A percentile compares a stretch with the other conserved stretches of the same genome.
Evolutionary conservation across 2,797 vertebrate genomes (phyloP).

Genomic region (Brotula barbata): DNA sequence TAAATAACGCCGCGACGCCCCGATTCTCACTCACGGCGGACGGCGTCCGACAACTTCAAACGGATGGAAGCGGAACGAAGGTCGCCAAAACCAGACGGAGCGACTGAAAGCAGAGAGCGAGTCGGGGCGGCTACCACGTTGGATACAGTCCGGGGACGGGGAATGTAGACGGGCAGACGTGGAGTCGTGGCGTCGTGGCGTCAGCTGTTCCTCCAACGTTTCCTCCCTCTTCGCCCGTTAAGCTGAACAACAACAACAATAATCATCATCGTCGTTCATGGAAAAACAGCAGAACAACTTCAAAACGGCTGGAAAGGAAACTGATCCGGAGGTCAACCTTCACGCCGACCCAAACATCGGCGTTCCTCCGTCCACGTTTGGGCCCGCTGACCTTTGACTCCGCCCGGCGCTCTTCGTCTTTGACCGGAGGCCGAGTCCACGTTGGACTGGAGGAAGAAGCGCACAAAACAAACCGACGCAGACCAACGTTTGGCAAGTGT

Average conservation of each 20-base stretch:
- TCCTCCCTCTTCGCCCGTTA: conserved; percentile 44
- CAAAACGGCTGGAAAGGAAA: conserved; percentile 30
- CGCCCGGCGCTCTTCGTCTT: too few relatives aligned
- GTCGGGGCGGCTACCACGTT: too few relatives aligned
- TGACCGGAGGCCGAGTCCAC: not conserved
- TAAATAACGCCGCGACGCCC: conserved; percentile 67
- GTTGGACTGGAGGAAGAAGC: conserved; percentile 27
- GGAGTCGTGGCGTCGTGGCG: conserved; percentile 6
- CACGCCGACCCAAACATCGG: conserved; percentile 9
- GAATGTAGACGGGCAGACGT: conserved; percentile 57
- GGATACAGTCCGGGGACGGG: too few relatives aligned
- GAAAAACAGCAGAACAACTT: conserved; percentile 34
- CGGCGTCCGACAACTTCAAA: conserved; percentile 47
- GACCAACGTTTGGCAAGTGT: conserved; percentile 58
- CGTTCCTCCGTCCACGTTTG: too few relatives aligned
- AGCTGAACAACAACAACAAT: conserved; percentile 27
- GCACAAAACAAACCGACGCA: conserved; percentile 8
- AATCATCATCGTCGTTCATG: conserved; percentile 20
- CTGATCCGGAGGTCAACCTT: conserved; percentile 33
- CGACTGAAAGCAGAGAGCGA: too few relatives aligned
- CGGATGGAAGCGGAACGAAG: conserved; percentile 56
- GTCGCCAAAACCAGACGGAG: too few relatives aligned
- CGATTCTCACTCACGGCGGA: conserved; percentile 36
- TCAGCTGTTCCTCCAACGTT: not conserved
- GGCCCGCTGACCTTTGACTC: too few relatives aligned